Conservation (phyloP, 2,888 invertebrate species). For the Unio delphinus region DNA sequence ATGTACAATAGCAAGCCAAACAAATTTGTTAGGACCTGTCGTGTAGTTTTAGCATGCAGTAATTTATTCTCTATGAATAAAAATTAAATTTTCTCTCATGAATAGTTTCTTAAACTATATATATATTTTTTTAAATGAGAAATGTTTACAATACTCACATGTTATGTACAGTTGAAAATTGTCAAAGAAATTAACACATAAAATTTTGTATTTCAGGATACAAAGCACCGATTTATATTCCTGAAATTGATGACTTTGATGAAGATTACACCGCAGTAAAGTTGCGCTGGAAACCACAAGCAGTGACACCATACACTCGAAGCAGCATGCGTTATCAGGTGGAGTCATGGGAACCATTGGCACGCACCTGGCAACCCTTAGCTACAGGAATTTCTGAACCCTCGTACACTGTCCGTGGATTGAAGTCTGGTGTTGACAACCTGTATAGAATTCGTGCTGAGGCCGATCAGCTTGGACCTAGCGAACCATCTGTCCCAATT, state of each 20-base stretch:
- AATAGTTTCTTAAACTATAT: too few relatives aligned
- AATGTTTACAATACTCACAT: too few relatives aligned
- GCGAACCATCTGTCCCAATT: slow-evolving; percentile 93
- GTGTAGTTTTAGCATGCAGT: too few relatives aligned
- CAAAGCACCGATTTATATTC: slow-evolving; percentile 54
- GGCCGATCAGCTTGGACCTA: slow-evolving; percentile 90
- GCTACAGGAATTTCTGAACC: slow-evolving; percentile 58
- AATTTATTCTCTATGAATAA: neutral
- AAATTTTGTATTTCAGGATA: slow-evolving; percentile 32
- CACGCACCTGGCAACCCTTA: slow-evolving; percentile 54
- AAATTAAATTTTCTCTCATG: neutral
- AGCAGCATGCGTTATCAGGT: slow-evolving; percentile 51
- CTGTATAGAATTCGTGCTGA: slow-evolving; percentile 95
- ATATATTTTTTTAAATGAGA: too few relatives aligned
- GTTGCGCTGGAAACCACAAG: slow-evolving; percentile 53
- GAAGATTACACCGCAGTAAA: slow-evolving; percentile 47
- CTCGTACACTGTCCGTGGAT: slow-evolving; percentile 57
- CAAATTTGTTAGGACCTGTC: too few relatives aligned
- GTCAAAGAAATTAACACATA: too few relatives aligned
- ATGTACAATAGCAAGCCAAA: neutral
- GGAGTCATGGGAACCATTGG: slow-evolving; percentile 55
- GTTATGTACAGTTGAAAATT: too few relatives aligned
- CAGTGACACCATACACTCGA: slow-evolving; percentile 37
- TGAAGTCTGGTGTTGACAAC: slow-evolving; percentile 95
- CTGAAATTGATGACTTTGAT: slow-evolving; percentile 59